phyloP scores from a whole-genome alignment of 1,140 invertebrate genomes.

The Monochamus saltuarius region DNA sequence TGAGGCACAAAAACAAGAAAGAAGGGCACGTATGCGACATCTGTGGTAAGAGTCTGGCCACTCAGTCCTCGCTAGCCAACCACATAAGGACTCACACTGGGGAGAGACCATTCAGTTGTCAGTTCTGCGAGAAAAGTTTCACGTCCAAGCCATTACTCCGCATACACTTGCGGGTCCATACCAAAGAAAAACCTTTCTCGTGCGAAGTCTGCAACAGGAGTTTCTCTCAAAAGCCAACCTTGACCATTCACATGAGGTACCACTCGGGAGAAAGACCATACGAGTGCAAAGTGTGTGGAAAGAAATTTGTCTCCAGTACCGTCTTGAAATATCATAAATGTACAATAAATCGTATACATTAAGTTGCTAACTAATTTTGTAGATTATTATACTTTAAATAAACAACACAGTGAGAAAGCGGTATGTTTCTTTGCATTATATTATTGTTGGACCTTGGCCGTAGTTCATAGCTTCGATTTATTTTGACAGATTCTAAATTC shows the following conservation, averaged over 20 bases:
- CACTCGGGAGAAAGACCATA: conserved; percentile 64
- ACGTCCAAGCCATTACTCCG: conserved; percentile 37
- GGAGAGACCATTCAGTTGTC: conserved; percentile 66
- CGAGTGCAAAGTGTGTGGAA: conserved; percentile 46
- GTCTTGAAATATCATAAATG: conserved; percentile 11
- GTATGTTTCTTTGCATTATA: too few relatives aligned
- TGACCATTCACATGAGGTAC: conserved; percentile 33
- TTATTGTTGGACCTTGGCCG: too few relatives aligned
- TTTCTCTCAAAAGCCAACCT: conserved; percentile 61
- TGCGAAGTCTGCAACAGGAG: conserved; percentile 61
- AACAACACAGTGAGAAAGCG: too few relatives aligned
- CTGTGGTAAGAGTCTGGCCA: conserved; percentile 71
- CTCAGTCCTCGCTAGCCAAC: conserved; percentile 51
- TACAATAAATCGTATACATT: conserved; percentile 1
- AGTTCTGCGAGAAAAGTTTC: conserved; percentile 52
- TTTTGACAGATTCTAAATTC: too few relatives aligned
- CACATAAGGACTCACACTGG: conserved; percentile 71
- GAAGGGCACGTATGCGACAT: conserved; percentile 57
- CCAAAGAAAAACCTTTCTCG: conserved; percentile 66
- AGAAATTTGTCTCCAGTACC: conserved; percentile 14
- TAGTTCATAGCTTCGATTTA: neutral
- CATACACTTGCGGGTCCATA: conserved; percentile 65
- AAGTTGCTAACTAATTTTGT: too few relatives aligned
- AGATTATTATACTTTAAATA: too few relatives aligned
- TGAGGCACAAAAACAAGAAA: conserved; percentile 1